These are phyloP conservation scores for Copidosoma aretas DNA, from an alignment of 2,888 invertebrate species.

Conservation along the genomic window DNA sequence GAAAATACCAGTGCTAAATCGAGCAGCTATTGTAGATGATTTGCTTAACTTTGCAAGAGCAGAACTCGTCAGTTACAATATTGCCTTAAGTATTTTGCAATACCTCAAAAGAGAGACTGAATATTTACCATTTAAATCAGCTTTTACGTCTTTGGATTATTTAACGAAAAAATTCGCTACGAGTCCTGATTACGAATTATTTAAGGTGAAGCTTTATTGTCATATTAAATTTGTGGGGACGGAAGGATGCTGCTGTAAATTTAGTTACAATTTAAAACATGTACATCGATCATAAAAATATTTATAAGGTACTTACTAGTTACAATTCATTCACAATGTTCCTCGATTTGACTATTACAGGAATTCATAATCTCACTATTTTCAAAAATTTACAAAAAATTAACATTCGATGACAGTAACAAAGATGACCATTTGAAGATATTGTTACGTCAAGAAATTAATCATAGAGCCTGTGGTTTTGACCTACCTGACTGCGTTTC, in stretches of 20 bases:
- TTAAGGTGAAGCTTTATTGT: constrained; percentile 37
- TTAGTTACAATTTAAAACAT: background rate
- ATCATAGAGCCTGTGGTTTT: constrained; percentile 68
- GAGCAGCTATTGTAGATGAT: constrained; percentile 78
- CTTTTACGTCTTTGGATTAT: constrained; percentile 65
- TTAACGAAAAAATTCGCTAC: constrained; percentile 44
- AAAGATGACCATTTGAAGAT: constrained; percentile 65
- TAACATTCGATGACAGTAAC: constrained; percentile 64
- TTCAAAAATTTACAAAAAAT: constrained; percentile 62
- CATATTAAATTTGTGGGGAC: too few relatives aligned
- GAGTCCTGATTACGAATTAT: constrained; percentile 42
- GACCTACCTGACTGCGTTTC: constrained; percentile 65
- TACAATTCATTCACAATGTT: background rate
- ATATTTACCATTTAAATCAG: constrained; percentile 75
- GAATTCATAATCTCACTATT: constrained; percentile 55
- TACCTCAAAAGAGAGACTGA: constrained; percentile 71
- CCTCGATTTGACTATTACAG: constrained; percentile 37
- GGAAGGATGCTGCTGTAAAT: too few relatives aligned
- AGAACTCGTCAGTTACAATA: constrained; percentile 63
- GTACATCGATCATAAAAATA: background rate
- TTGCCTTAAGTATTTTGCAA: constrained; percentile 66
- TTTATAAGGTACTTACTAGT: background rate
- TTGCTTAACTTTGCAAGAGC: constrained; percentile 68
- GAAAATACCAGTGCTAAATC: constrained; percentile 69
- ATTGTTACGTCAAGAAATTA: constrained; percentile 66